Conservation (phyloP, 2,797 vertebrate species). For the Neostethus bicornis region DNA sequence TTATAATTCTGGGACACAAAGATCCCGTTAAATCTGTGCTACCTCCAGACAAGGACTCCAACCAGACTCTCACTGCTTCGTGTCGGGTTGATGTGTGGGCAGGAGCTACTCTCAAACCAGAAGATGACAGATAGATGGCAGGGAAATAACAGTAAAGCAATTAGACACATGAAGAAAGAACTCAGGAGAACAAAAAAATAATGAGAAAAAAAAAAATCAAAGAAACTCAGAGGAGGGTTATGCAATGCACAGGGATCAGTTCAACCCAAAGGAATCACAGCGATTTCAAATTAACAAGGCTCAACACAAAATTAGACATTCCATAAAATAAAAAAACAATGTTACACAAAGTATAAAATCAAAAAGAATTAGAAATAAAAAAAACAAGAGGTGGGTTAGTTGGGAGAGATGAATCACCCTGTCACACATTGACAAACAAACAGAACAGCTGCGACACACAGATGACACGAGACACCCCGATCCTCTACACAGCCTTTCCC, state of each 20-base stretch:
- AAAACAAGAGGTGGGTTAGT: slow-evolving; percentile 62
- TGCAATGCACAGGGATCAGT: slow-evolving; percentile 42
- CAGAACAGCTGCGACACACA: slow-evolving; percentile 51
- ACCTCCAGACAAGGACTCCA: slow-evolving; percentile 98
- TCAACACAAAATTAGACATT: slow-evolving; percentile 69
- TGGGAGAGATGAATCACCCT: slow-evolving; percentile 29
- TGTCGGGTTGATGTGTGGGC: slow-evolving; percentile 90
- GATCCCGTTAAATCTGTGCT: slow-evolving; percentile 80
- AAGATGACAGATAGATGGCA: slow-evolving; percentile 61
- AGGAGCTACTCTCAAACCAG: slow-evolving; percentile 85
- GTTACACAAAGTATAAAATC: slow-evolving; percentile 51
- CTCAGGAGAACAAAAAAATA: slow-evolving; percentile 61
- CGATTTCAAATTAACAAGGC: slow-evolving; percentile 50
- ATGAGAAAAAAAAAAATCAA: slow-evolving; percentile 62
- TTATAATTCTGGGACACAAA: slow-evolving; percentile 47
- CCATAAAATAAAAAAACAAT: slow-evolving; percentile 29
- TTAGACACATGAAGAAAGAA: slow-evolving; percentile 73
- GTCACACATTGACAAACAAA: slow-evolving; percentile 39
- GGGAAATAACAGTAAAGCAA: slow-evolving; percentile 71
- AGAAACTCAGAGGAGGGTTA: slow-evolving; percentile 55
- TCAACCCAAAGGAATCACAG: slow-evolving; percentile 48
- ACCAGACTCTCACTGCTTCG: slow-evolving; percentile 97
- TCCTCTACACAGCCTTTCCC: slow-evolving; percentile 18
- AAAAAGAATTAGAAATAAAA: slow-evolving; percentile 49
- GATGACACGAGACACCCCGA: slow-evolving; percentile 25